Percentiles rank a stretch among this genome's conserved stretches.
These are phyloP conservation scores for Imbricaverruca yamaguchii DNA, from an alignment of 2,888 invertebrate genomes.

Conservation along the genomic window DNA sequence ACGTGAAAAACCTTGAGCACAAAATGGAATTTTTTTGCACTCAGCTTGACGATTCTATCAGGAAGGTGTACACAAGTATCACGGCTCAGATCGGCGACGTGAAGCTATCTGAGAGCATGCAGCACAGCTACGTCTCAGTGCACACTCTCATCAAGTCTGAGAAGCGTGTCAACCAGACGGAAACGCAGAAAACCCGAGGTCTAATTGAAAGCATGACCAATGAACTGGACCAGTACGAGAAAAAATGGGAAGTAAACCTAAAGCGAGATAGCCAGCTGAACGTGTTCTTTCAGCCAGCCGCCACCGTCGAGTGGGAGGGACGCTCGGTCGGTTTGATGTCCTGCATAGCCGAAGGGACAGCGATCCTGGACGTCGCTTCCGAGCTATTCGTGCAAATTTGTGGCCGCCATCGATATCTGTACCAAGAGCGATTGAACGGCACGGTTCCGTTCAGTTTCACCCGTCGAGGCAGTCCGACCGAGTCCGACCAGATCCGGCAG, in stretches of 20 bases:
- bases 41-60: background rate
- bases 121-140: background rate
- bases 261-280: background rate
- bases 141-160: conserved; percentile 3
- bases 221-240: background rate
- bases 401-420: background rate
- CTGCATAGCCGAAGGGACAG: background rate
- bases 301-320: background rate
- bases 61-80: background rate
- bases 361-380: background rate
- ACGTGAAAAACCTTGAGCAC: background rate
- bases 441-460: background rate
- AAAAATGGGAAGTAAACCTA: background rate
- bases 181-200: background rate
- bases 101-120: background rate
- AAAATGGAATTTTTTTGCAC: background rate
- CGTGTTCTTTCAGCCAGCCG: background rate
- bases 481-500: background rate
- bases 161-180: background rate
- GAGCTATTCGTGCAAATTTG: background rate
- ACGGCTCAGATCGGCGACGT: background rate
- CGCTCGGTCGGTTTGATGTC: background rate
- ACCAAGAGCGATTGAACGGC: background rate
- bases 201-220: background rate
- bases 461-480: background rate